These are phyloP conservation scores for Danaus chrysippus DNA, from an alignment of 2,888 invertebrate species.

Conservation along the genomic window DNA sequence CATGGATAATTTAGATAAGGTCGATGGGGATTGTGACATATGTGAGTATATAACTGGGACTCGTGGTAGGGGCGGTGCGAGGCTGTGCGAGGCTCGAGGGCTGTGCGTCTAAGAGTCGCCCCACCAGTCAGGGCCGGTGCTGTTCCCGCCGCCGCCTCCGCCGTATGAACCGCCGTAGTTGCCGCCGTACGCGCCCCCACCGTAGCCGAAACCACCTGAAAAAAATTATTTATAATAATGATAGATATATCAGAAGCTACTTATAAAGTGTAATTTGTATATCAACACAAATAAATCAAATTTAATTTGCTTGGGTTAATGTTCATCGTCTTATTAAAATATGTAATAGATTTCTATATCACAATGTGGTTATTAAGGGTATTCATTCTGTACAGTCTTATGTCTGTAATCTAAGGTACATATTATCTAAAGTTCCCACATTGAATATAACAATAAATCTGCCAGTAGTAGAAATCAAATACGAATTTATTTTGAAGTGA, in stretches of 20 bases:
- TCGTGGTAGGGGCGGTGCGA: slow-evolving; percentile 25
- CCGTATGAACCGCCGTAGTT: slow-evolving; percentile 71
- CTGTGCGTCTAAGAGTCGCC: slow-evolving; percentile 57
- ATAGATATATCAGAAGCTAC: background rate
- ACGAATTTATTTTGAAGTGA: no score
- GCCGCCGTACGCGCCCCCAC: slow-evolving; percentile 67
- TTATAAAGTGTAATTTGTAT: background rate
- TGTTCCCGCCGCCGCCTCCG: slow-evolving; percentile 68
- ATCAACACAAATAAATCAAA: no score
- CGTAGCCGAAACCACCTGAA: slow-evolving; percentile 55
- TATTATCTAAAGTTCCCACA: no score
- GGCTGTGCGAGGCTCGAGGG: slow-evolving; percentile 1
- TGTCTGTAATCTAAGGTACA: background rate
- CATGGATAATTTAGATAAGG: slow-evolving; percentile 14
- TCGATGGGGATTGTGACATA: slow-evolving; percentile 4
- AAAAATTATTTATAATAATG: background rate
- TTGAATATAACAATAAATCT: no score
- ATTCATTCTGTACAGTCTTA: no score
- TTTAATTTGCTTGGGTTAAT: no score
- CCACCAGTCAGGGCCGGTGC: slow-evolving; percentile 75
- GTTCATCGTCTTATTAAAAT: no score
- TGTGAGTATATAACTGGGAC: background rate
- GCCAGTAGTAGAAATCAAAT: no score
- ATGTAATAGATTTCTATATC: no score
- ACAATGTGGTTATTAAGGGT: no score